Percentiles rank a stretch among this genome's conserved stretches.
These are phyloP conservation scores for Drosophila kambysellisi DNA, from an alignment of 2,888 invertebrate genomes.

Conservation along the genomic window DNA sequence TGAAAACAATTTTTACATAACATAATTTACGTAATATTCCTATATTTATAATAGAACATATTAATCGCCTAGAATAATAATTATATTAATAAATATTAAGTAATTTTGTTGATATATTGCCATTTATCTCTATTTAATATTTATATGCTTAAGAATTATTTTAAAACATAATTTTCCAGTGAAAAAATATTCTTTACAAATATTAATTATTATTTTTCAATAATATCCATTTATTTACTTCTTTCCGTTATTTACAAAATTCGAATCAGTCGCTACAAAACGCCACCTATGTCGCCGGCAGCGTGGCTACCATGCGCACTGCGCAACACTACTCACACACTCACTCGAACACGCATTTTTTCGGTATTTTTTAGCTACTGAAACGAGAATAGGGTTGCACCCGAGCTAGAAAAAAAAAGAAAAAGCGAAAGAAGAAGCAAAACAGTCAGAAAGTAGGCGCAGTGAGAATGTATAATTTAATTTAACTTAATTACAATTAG, in stretches of 20 bases:
- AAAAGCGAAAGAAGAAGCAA: slow-evolving; percentile 40
- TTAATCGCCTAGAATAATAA: not conserved
- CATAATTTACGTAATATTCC: not conserved
- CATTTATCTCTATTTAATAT: not conserved
- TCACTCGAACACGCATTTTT: not conserved
- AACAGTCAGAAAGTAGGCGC: slow-evolving; percentile 65
- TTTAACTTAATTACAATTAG: slow-evolving; percentile 75
- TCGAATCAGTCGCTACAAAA: slow-evolving; percentile 23
- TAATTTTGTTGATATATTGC: not conserved
- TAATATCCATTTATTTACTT: not conserved
- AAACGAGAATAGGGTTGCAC: slow-evolving; percentile 41
- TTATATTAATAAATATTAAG: not conserved
- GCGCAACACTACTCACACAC: slow-evolving; percentile 23
- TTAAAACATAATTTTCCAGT: not conserved
- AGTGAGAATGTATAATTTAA: slow-evolving; percentile 78
- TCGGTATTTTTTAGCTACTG: slow-evolving; percentile 52
- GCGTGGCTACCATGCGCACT: slow-evolving; percentile 45
- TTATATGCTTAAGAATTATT: not conserved
- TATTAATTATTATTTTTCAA: not conserved
- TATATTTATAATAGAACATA: not conserved
- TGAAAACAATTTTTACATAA: not conserved
- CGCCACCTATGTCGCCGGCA: slow-evolving; percentile 20
- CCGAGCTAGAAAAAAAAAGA: slow-evolving; percentile 23
- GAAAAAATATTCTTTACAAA: not conserved
- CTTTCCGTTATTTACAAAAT: slow-evolving; percentile 3